Evolutionary conservation across 1,140 invertebrate species (phyloP), one percentile per base, ranked within the genome.

Genomic region (Sinonovacula constricta): DNA sequence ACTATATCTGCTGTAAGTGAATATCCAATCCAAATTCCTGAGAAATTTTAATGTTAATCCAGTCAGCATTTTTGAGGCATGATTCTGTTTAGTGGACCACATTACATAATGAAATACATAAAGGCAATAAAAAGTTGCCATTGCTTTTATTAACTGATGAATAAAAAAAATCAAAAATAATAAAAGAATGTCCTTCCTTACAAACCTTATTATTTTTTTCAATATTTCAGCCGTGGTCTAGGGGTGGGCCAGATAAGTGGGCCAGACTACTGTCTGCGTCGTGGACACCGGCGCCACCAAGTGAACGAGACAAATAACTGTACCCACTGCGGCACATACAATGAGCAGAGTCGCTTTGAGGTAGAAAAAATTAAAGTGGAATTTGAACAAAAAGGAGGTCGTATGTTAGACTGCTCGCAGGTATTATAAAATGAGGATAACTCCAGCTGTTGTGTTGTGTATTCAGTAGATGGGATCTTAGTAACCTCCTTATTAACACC

Each of bases 181-280:
- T n/a, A n/a, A n/a, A n/a, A n/a, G n/a, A n/a, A n/a, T n/a, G n/a
- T n/a, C n/a, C n/a, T n/a, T n/a, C n/a, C n/a, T n/a, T n/a, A n/a
- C n/a, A n/a, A n/a, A n/a, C n/a, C n/a, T 3, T 22, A 51, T 57
- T 71, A 33, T 77, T 66, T 72, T 60, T 15, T 59, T 33, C 1
- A 28, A 12, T 72, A 31, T 70, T 65, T 75, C 31, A 88, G 87
- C 68, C 84, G 87, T 30, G 87, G 87, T 2, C 63, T 88, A 57
- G 81, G 66, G 53, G 85, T 85, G 26, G 84, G 85, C 31, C 84
- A 86, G 78, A 87, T 88, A 24, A 88, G 82, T 81, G 87, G 87
- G 12, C 86, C 87, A 22, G 87, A 86, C 67, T 88, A 87, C 62
- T 88, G 87, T 81, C 80, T 83, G 39, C 80, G 82, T 22, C 74